Evolutionary conservation across 2,113 vertebrate genomes (phyloP), one percentile per base, ranked within the genome.

Genomic region (Cacatua alba): DNA sequence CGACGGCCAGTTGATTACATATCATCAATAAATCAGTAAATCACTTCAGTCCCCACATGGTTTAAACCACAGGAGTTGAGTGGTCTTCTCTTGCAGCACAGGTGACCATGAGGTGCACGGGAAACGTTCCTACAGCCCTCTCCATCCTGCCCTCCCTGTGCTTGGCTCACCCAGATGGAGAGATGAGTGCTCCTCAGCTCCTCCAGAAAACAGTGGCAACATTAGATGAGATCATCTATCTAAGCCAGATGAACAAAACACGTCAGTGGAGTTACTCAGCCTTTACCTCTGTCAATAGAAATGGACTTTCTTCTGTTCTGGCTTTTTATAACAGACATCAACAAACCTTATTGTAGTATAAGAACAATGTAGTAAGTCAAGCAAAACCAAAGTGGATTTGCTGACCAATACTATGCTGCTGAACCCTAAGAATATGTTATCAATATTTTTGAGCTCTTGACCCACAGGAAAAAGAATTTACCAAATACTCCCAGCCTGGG

Each of bases 81-180:
- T 7, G 21, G 16, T 39, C n/a, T 93, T 29, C 46, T 68, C 25
- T 33, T 17, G 48, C 60, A 62, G 48, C 3, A 0, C 10, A 8
- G 7, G 13, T 3, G 21, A 53, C 15, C 4, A 1, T 28, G 17
- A 43, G 35, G 24, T 29, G 57, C 13, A 6, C 0, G 4, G 37
- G 14, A 33, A 43, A n/a, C 1, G 2, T 7, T 52, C 28, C n/a
- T 3, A 9, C 37, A 35, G 51, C 24, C 16, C 20, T 4, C n/a
- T 19, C 55, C 7, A 0, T 21, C 18, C 70, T 33, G 37, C 55
- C 24, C 21, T 51, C 26, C 31, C 14, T 4, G 12, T 1, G 0
- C 62, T 11, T 10, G 25, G 46, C n/a, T 81, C 33, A 19, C 5
- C 4, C 35, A 17, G 75, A n/a, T 0, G 4, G 43, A 75, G 69